Base-by-base conservation (phyloP, 2,888 invertebrate genomes). In the Caenorhabditis sulstoni region DNA sequence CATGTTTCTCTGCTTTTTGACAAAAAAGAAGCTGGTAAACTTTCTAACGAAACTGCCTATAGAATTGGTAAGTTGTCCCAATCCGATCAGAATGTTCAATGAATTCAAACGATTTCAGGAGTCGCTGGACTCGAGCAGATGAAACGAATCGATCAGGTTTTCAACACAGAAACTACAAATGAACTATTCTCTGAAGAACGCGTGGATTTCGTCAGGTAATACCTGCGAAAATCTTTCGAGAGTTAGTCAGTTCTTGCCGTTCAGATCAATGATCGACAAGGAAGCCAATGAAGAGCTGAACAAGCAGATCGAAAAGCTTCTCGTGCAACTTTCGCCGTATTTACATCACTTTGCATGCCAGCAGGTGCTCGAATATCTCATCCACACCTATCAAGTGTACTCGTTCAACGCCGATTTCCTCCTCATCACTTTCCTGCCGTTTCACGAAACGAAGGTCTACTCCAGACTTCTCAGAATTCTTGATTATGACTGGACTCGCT, bases 301-400 rank as follows among this genome's bases (percentile, higher is more conserved):
- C 91, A 92, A 92, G 45, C 93, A 93, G 3, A 94, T 99, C 22
- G 93, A 93, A 65, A 94, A 93, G 81, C 97, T 97, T 91, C 91
- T 98, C 0, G 91, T 94, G 1, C 92, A 86, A 20, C 82, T 97
- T 4, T 95, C 96, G 0, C 98, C 98, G 0, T 97, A 96, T 90
- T 94, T 98, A 85, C 92, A 95, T 59, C 91, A 96, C 0, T 94
- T 94, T 86, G 93, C 94, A 8, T 93, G 95, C 0, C 95, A 96
- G 84, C 95, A 96, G 92, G 94, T 96, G 1, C 91, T 99, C 55
- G 99, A 99, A 92, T 99, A 97, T 97, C 92, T 99, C 3, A 93
- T 98, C 53, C 93, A 95, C 88, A 93, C 93, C 92, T 93, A 89
- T 66, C 85, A 90, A 83, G 94, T 98, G 78, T 95, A 98, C 87